Evolutionary conservation across 2,797 vertebrate species (phyloP).

Genomic region (Channallabes apus): DNA sequence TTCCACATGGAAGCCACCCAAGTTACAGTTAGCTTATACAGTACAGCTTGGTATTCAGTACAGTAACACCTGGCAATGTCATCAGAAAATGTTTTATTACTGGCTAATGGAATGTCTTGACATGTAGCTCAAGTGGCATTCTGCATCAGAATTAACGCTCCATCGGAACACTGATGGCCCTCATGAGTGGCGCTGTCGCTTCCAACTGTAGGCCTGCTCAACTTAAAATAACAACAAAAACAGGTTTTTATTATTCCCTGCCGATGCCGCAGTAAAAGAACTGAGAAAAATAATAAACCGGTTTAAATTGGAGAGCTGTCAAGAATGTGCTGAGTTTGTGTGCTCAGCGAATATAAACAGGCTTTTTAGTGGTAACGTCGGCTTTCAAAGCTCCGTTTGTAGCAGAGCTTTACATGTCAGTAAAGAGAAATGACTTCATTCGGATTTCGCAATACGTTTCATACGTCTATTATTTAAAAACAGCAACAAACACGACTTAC

Average conservation of each 20-base stretch:
- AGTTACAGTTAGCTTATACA: neutral
- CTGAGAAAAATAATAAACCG: constrained; percentile 1
- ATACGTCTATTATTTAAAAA: neutral
- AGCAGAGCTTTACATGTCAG: constrained; percentile 9
- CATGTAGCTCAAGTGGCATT: neutral
- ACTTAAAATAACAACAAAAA: constrained; percentile 16
- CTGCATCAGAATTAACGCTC: neutral
- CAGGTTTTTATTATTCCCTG: neutral
- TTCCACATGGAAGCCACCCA: constrained; percentile 15
- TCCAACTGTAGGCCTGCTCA: neutral
- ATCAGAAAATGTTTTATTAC: neutral
- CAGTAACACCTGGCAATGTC: constrained; percentile 1
- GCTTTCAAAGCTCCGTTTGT: constrained; percentile 1
- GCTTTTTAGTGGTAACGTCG: neutral
- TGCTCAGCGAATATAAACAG: neutral
- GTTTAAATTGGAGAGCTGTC: neutral
- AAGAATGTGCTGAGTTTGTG: neutral
- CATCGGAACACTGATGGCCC: neutral
- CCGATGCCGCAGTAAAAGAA: constrained; percentile 10
- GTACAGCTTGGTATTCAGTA: neutral
- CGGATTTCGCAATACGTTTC: neutral
- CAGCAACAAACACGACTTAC: neutral
- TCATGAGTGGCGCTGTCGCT: neutral
- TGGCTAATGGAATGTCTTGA: constrained; percentile 18
- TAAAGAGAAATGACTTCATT: neutral